A percentile compares a stretch with the other conserved stretches of the same genome.
Evolutionary conservation across 2,797 vertebrate species (phyloP).

Genomic region (Hoplostethus mediterraneus): DNA sequence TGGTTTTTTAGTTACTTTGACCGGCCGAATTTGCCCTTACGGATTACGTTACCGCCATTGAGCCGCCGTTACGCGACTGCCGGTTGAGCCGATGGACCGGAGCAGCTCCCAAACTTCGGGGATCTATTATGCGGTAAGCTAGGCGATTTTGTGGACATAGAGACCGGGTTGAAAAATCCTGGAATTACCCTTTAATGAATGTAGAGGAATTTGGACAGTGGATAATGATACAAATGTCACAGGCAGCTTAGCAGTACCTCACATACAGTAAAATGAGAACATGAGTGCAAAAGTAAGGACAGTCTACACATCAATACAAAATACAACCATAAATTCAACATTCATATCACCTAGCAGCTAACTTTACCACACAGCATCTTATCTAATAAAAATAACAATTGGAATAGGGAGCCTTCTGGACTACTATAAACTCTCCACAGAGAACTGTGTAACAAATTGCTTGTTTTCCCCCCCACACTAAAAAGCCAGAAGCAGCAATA

Average conservation of each 20-base stretch:
- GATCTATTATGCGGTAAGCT: too few species aligned
- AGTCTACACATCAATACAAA: background rate
- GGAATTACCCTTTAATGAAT: too few species aligned
- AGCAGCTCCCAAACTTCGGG: too few species aligned
- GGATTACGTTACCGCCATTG: too few species aligned
- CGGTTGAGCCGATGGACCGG: too few species aligned
- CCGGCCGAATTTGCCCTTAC: too few species aligned
- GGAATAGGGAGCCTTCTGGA: constrained; percentile 33
- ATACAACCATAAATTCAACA: constrained; percentile 10
- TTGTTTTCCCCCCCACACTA: constrained; percentile 36
- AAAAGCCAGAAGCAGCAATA: constrained; percentile 68
- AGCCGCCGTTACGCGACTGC: too few species aligned
- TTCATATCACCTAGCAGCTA: constrained; percentile 21
- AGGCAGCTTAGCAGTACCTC: constrained; percentile 5
- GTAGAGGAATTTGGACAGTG: too few species aligned
- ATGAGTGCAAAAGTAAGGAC: background rate
- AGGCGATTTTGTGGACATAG: too few species aligned
- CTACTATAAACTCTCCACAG: constrained; percentile 43
- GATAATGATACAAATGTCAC: too few species aligned
- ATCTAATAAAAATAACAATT: constrained; percentile 32
- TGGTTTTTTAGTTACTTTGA: too few species aligned
- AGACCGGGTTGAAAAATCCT: too few species aligned
- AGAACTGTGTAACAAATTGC: constrained; percentile 57
- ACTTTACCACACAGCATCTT: constrained; percentile 48
- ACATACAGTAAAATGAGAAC: background rate